Conservation (phyloP, 30 jellyfish, hydroid and myxozoan species). For the Hydractinia symbiolongicarpus region DNA sequence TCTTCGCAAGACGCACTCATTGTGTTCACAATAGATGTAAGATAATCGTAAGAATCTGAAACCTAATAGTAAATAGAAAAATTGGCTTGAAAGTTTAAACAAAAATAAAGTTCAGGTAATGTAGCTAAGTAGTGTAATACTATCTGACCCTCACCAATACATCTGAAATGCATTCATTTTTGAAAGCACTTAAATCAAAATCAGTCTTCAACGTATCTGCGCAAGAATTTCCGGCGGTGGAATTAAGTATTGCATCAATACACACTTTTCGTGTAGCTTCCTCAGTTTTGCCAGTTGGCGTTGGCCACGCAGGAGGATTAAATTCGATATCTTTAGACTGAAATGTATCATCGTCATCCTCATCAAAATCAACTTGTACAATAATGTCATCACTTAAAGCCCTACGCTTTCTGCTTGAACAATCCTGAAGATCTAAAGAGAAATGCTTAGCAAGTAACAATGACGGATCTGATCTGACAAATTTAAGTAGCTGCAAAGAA, state of each 20-base stretch:
- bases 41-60: constrained; percentile 9
- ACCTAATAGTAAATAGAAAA: not conserved
- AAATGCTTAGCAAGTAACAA: too few relatives aligned
- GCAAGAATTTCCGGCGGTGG: constrained; percentile 1
- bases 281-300: constrained; percentile 4
- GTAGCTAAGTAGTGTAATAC: too few relatives aligned
- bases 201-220: not conserved
- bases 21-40: constrained; percentile 2
- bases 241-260: not conserved
- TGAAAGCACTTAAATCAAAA: not conserved
- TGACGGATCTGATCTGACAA: too few relatives aligned
- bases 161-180: constrained; percentile 10
- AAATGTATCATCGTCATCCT: constrained; percentile 2
- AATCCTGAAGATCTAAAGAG: too few relatives aligned
- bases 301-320: constrained; percentile 2
- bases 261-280: not conserved
- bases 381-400: not conserved
- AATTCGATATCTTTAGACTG: not conserved
- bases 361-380: not conserved
- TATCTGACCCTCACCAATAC: not conserved
- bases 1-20: not conserved
- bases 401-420: not conserved
- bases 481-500: too few relatives aligned
- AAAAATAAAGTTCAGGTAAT: too few relatives aligned
- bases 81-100: not conserved